A percentile compares a stretch with the other conserved stretches of the same genome.
These are phyloP conservation scores for Mormyrops attenuatus DNA, from an alignment of 2,797 vertebrate genomes.

Conservation along the genomic window DNA sequence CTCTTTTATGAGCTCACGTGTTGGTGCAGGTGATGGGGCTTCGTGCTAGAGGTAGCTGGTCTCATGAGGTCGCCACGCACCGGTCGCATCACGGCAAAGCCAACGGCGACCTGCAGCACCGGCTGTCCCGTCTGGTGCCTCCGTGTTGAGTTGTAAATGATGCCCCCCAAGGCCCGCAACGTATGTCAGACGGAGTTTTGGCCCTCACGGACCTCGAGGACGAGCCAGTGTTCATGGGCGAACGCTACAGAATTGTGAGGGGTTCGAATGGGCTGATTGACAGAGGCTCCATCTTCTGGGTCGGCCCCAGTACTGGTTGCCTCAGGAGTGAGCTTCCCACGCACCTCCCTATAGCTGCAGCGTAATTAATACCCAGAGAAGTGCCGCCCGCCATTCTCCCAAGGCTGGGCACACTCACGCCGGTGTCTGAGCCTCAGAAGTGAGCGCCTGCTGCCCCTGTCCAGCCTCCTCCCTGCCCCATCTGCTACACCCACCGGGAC, in stretches of 20 bases:
- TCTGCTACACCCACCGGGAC: conserved; percentile 51
- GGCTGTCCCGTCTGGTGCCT: conserved; percentile 2
- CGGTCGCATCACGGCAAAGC: background rate
- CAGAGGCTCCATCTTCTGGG: background rate
- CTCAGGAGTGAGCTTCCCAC: background rate
- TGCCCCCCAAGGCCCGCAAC: background rate
- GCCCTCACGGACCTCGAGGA: background rate
- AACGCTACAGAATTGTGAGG: background rate
- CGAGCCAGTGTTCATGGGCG: background rate
- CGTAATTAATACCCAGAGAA: background rate
- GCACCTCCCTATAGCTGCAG: background rate
- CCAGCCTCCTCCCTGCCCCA: conserved; percentile 52
- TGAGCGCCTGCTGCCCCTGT: conserved; percentile 37
- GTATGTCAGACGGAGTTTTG: background rate
- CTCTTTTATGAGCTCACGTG: background rate
- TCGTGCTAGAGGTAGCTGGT: background rate
- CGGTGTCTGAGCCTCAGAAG: background rate
- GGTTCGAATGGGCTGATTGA: background rate
- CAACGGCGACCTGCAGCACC: background rate
- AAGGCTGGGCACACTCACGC: background rate
- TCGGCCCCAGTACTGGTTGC: background rate
- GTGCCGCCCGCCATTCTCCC: background rate
- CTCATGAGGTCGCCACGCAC: background rate
- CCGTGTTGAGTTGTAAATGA: background rate
- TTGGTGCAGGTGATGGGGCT: background rate